A percentile compares a stretch with the other conserved stretches of the same genome.
These are phyloP conservation scores for Drosophila murphyi DNA, from an alignment of 1,140 invertebrate genomes.

Conservation along the genomic window DNA sequence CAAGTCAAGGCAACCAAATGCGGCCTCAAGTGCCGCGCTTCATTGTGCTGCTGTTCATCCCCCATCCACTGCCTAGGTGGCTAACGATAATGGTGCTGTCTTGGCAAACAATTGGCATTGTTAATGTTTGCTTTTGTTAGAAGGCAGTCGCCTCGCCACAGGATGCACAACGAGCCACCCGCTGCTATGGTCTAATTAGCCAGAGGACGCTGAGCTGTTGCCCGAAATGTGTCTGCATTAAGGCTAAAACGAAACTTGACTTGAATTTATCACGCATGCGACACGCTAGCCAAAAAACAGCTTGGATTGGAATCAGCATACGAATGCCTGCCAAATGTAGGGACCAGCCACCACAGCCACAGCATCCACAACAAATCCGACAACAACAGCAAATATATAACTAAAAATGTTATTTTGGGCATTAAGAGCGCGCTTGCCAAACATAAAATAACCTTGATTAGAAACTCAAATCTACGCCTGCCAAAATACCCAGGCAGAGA, in stretches of 20 bases:
- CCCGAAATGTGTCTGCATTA: conserved; percentile 38
- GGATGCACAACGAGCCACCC: conserved; percentile 31
- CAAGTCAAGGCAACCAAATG: conserved; percentile 56
- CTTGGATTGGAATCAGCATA: conserved; percentile 17
- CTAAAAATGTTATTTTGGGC: conserved; percentile 80
- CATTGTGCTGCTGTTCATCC: conserved; percentile 3
- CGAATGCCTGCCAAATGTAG: conserved; percentile 17
- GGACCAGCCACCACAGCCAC: conserved; percentile 2
- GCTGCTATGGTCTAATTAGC: conserved; percentile 66
- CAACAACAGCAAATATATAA: conserved; percentile 31
- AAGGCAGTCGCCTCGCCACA: conserved; percentile 18
- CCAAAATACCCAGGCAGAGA: conserved; percentile 42
- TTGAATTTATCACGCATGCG: conserved; percentile 73
- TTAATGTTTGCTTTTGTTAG: conserved; percentile 42
- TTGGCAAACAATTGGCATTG: conserved; percentile 67
- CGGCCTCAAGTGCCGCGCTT: conserved; percentile 29
- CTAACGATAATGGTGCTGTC: conserved; percentile 69
- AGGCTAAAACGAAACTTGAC: conserved; percentile 53
- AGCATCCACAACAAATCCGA: conserved; percentile 14
- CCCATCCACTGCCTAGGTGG: conserved; percentile 1
- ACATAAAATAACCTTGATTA: conserved; percentile 83
- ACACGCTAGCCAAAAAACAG: conserved; percentile 53
- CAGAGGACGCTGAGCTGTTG: conserved; percentile 7
- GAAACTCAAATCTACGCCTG: conserved; percentile 70
- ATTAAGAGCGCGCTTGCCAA: conserved; percentile 70